A percentile compares a stretch with the other conserved stretches of the same genome.
Conservation (phyloP, 92 coral and sea anemone genomes). For the Epizoanthus fatuus region DNA sequence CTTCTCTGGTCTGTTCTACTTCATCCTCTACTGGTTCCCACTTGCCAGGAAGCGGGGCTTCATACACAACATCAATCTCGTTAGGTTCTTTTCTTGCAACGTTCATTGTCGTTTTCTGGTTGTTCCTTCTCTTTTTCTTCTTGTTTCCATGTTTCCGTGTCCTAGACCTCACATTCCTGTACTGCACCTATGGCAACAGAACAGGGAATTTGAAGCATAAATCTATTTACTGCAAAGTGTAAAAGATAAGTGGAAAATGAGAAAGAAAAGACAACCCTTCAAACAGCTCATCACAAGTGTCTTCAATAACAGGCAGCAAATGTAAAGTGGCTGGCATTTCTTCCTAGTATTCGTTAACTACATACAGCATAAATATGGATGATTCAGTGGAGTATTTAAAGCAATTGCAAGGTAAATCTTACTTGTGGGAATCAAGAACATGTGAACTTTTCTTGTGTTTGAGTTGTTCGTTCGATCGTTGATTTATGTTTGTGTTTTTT, state of each 20-base stretch:
- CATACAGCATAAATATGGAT: no score
- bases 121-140: conserved; percentile 31
- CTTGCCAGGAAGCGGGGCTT: conserved; percentile 76
- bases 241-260: background rate
- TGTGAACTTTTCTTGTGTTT: no score
- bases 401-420: no score
- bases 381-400: no score
- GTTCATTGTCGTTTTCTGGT: conserved; percentile 2
- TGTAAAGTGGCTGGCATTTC: no score
- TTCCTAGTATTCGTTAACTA: no score
- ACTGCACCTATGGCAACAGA: background rate
- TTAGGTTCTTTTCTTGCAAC: background rate
- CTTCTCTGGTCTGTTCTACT: background rate
- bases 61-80: conserved; percentile 51
- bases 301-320: no score
- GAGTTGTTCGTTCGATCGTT: no score
- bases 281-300: no score
- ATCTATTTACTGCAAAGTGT: background rate
- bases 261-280: background rate
- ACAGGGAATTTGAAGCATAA: background rate
- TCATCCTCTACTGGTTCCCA: conserved; percentile 55
- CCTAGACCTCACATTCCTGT: conserved; percentile 1
- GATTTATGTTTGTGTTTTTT: no score
- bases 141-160: conserved; percentile 21
- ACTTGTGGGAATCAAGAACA: no score